phyloP scores from a whole-genome alignment of 2,797 vertebrate genomes.

The Threskiornis aethiopicus region DNA sequence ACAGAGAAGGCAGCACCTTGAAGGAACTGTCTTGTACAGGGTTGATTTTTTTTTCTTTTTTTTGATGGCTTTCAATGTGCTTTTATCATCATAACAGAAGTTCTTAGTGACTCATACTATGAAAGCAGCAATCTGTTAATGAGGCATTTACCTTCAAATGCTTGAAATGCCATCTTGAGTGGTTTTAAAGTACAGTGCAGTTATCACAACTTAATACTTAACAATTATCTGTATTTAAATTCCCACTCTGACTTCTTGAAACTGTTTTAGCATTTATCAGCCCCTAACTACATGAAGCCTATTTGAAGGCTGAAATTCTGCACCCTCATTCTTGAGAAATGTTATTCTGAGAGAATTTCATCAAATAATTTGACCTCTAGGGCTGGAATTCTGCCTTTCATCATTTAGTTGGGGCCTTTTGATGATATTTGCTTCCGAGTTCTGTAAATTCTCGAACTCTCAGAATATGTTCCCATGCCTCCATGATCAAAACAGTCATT shows the following conservation, averaged over 20 bases:
- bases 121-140: constrained; percentile 60
- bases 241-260: background rate
- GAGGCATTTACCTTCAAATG: constrained; percentile 46
- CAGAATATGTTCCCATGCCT: background rate
- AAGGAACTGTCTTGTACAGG: background rate
- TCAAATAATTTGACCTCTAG: background rate
- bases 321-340: background rate
- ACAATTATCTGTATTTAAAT: constrained; percentile 43
- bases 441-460: background rate
- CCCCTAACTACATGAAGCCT: background rate
- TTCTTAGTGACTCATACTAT: constrained; percentile 42
- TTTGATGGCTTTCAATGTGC: background rate
- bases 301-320: background rate
- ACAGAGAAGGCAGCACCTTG: background rate
- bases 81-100: constrained; percentile 8
- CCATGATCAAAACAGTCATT: background rate
- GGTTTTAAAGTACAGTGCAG: too few relatives aligned
- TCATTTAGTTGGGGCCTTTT: background rate
- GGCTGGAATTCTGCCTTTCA: background rate
- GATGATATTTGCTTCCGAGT: background rate
- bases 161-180: constrained; percentile 33
- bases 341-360: background rate
- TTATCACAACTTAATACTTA: too few relatives aligned
- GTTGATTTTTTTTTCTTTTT: background rate
- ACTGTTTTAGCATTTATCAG: background rate